Conservation (phyloP, 1,140 invertebrate species). For the Platyura marginata region DNA sequence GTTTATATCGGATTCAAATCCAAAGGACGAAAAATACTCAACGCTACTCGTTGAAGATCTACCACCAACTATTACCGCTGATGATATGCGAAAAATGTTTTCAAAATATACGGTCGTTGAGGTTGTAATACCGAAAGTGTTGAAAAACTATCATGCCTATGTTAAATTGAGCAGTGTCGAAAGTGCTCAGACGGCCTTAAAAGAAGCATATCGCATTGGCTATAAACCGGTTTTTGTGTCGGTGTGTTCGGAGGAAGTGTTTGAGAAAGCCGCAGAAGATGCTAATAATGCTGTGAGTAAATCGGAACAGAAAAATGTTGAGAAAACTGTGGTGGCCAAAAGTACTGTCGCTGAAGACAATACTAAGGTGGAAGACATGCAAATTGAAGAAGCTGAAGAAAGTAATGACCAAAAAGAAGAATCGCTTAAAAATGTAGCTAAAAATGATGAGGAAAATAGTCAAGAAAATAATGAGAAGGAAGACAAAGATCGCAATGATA, state of each 20-base stretch:
- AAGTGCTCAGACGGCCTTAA: constrained; percentile 41
- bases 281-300: no score
- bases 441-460: background rate
- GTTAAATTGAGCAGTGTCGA: constrained; percentile 51
- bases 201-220: constrained; percentile 33
- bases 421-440: background rate
- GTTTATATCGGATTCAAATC: constrained; percentile 2
- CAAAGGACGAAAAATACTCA: constrained; percentile 8
- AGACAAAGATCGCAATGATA: no score
- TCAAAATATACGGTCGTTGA: constrained; percentile 49
- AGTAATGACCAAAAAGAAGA: constrained; percentile 7
- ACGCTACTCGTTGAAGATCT: constrained; percentile 47
- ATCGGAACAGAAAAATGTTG: background rate
- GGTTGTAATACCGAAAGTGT: constrained; percentile 39
- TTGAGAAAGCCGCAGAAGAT: constrained; percentile 29
- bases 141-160: constrained; percentile 38
- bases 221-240: constrained; percentile 32
- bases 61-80: constrained; percentile 53
- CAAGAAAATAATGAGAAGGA: background rate
- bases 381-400: constrained; percentile 7
- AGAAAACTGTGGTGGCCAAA: constrained; percentile 5
- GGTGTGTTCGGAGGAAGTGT: constrained; percentile 30
- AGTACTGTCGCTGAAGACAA: constrained; percentile 7
- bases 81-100: constrained; percentile 59
- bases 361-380: background rate